Conservation (phyloP, 2,888 invertebrate species). For the Aquatica leii region DNA sequence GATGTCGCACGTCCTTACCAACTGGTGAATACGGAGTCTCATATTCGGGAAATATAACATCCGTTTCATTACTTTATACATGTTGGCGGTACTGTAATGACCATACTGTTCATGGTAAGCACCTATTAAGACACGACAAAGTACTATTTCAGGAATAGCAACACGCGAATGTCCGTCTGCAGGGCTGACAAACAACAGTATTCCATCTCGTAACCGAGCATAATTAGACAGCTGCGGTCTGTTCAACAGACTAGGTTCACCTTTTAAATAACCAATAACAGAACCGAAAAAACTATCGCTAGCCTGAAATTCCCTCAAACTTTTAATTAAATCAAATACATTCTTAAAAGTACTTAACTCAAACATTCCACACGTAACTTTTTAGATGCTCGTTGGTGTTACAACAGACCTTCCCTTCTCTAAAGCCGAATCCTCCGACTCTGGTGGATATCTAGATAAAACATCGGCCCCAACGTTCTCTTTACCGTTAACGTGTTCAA, state of each 20-base stretch:
- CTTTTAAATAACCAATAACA: too few species aligned
- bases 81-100: conserved; percentile 21
- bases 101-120: conserved; percentile 13
- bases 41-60: conserved; percentile 14
- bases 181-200: too few species aligned
- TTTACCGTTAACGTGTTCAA: conserved; percentile 40
- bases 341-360: neutral
- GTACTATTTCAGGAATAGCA: too few species aligned
- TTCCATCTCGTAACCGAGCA: too few species aligned
- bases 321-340: neutral
- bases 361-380: neutral
- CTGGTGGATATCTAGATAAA: conserved; percentile 42
- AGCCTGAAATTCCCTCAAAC: neutral
- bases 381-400: neutral
- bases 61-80: conserved; percentile 10
- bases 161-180: too few species aligned
- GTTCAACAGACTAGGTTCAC: neutral
- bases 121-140: too few species aligned
- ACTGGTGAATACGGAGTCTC: neutral
- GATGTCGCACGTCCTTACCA: conserved; percentile 26
- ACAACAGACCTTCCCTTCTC: neutral
- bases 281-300: too few species aligned
- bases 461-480: conserved; percentile 44
- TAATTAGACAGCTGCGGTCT: too few species aligned
- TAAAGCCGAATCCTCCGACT: neutral